These are phyloP conservation scores for Clarias laeviceps DNA, from an alignment of 2,797 vertebrate genomes.

Conservation along the genomic window DNA sequence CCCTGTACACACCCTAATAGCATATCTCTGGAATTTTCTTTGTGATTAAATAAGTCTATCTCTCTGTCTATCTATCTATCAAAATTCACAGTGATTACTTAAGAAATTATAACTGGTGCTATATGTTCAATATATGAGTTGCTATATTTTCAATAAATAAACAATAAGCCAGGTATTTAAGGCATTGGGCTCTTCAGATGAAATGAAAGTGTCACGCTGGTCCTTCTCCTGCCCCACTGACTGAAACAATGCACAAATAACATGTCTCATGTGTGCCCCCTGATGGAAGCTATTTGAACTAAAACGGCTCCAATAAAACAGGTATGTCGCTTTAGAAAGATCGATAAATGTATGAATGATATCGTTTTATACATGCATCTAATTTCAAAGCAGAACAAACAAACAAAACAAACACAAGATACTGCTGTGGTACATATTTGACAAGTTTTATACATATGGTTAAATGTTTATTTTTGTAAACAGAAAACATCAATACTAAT, in stretches of 20 bases:
- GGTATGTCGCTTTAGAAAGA: background rate
- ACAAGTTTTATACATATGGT: background rate
- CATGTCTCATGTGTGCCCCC: slow-evolving; percentile 65
- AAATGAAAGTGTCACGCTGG: slow-evolving; percentile 15
- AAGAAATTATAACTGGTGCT: background rate
- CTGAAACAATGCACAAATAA: slow-evolving; percentile 9
- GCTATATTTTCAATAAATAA: background rate
- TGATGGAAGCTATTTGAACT: slow-evolving; percentile 64
- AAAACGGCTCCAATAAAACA: slow-evolving; percentile 26
- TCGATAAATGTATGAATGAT: background rate
- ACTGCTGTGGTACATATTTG: background rate
- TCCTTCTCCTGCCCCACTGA: slow-evolving; percentile 28
- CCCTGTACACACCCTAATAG: background rate
- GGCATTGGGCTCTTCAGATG: background rate
- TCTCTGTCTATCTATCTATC: no score
- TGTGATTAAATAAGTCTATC: no score
- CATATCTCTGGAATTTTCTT: no score
- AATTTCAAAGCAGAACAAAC: background rate
- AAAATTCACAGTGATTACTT: background rate
- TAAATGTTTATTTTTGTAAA: background rate
- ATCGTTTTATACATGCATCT: background rate
- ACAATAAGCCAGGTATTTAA: background rate
- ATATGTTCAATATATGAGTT: no score
- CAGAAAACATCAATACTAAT: background rate
- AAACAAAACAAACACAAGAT: background rate